Evolutionary conservation across 2,888 invertebrate genomes (phyloP), one percentile per base, ranked within the genome.

Genomic region (Plagodis pulveraria): DNA sequence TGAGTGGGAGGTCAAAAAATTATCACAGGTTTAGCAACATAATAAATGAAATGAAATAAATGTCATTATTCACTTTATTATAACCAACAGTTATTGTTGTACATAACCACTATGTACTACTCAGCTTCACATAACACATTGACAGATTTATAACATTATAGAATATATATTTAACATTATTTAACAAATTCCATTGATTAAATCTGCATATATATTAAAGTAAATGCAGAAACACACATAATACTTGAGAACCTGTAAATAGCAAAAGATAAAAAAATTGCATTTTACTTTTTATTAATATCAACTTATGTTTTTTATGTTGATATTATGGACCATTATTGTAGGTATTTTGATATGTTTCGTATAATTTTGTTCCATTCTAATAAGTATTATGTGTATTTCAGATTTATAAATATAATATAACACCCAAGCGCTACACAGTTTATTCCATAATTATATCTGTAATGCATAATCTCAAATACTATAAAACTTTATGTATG

Each of bases 11-110:
- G n/a, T n/a, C n/a, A n/a, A n/a, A n/a, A n/a, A n/a, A n/a, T n/a
- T n/a, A n/a, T n/a, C n/a, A n/a, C n/a, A n/a, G n/a, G n/a, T n/a
- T n/a, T n/a, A 9, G 38, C 6, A 8, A 38, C 38, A 38, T 38
- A 5, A 38, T 8, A 38, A 38, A 38, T 38, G 5, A 9, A 9
- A 22, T 22, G 1, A 72, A 53, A 22, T 38, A 43, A 57, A 59
- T 65, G 73, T 76, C 69, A 73, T 80, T 67, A 76, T 76, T 80
- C 69, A 76, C 68, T 86, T 86, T 84, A 85, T 81, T 58, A 49
- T 50, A 70, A 55, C 46, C 77, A 85, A 85, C 83, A 78, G 67
- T 70, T 67, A 69, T 12, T 22, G 43, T 56, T 63, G 66, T 71
- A 66, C 63, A 68, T 65, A 69, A 65, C 45, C 11, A 47, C 61